Conservation (phyloP, 2,888 invertebrate species). For the Iselma pallidipennis region DNA sequence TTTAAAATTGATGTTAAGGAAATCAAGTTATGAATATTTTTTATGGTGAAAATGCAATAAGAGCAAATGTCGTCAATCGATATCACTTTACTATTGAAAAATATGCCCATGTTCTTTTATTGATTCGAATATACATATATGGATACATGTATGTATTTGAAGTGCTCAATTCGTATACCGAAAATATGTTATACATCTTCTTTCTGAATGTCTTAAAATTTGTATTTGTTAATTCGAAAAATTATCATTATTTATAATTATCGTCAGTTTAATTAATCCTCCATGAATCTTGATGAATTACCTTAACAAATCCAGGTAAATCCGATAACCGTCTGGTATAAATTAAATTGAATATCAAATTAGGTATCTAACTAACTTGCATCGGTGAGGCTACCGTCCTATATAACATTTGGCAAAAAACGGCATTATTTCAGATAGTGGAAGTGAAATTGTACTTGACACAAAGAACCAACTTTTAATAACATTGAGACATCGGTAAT, state of each 20-base stretch:
- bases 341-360: slow-evolving; percentile 11
- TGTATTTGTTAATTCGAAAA: too few relatives aligned
- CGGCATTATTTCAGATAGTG: neutral
- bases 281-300: too few relatives aligned
- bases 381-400: too few relatives aligned
- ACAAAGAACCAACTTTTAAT: slow-evolving; percentile 18
- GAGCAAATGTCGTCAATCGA: slow-evolving; percentile 26
- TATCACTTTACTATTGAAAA: slow-evolving; percentile 16
- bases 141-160: too few relatives aligned
- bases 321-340: too few relatives aligned
- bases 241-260: too few relatives aligned
- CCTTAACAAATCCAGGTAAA: too few relatives aligned
- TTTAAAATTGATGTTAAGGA: slow-evolving; percentile 32
- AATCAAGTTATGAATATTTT: slow-evolving; percentile 30
- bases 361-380: too few relatives aligned
- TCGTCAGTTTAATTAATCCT: too few relatives aligned
- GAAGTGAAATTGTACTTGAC: slow-evolving; percentile 11
- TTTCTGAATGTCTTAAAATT: neutral
- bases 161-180: slow-evolving; percentile 10
- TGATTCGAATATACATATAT: slow-evolving; percentile 19
- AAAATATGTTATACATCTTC: too few relatives aligned
- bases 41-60: slow-evolving; percentile 30
- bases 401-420: neutral
- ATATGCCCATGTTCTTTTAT: slow-evolving; percentile 12
- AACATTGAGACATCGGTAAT: slow-evolving; percentile 23